Conservation (phyloP, 2,797 vertebrate genomes). For the Urocyon cinereoargenteus region DNA sequence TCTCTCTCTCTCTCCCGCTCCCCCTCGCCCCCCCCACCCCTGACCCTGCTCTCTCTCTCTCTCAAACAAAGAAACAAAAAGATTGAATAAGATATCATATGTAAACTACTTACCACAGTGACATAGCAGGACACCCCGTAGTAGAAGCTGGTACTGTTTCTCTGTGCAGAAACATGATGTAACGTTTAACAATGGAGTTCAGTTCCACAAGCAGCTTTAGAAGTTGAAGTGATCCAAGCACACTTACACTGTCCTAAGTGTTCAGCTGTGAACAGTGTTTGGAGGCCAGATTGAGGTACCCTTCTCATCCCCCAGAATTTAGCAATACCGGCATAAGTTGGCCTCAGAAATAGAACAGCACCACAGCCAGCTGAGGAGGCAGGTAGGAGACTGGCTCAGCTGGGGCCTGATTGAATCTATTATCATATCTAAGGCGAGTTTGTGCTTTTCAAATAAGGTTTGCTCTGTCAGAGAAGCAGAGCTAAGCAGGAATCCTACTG, state of each 20-base stretch:
- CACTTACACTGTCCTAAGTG: too few species aligned
- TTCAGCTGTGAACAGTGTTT: accelerated
- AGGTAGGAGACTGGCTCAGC: not conserved
- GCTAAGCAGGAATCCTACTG: not conserved
- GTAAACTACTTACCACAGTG: accelerated
- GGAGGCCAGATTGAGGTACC: not conserved
- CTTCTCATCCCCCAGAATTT: too few species aligned
- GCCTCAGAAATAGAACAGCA: not conserved
- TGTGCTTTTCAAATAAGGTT: not conserved
- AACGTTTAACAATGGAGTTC: not conserved
- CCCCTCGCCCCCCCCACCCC: too few species aligned
- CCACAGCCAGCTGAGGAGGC: not conserved
- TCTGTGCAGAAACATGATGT: not conserved
- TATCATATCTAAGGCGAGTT: not conserved
- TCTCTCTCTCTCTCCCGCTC: not conserved
- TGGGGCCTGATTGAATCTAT: not conserved
- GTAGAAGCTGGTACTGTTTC: too few species aligned
- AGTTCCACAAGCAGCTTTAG: not conserved
- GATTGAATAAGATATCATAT: accelerated
- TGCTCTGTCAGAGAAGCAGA: not conserved
- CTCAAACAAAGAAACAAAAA: not conserved
- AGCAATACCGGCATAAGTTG: accelerated
- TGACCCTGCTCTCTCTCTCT: not conserved
- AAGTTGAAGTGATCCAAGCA: not conserved
- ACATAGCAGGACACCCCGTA: not conserved